Conservation (phyloP, 2,888 invertebrate genomes). For the Drosophila diplacantha region DNA sequence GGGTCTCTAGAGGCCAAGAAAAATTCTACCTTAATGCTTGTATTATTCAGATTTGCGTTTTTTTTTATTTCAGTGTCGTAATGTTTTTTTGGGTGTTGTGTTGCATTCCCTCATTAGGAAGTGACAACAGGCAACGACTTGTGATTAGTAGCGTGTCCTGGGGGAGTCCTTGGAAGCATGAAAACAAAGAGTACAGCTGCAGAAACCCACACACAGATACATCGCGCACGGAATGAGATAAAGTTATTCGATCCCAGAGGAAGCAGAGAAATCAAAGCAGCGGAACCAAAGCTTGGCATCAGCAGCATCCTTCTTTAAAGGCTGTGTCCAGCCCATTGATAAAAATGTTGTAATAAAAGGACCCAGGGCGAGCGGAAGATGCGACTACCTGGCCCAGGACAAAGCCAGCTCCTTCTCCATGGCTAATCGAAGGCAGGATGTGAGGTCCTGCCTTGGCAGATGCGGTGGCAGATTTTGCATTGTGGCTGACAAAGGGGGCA, state of each 20-base stretch:
- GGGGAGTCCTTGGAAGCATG: constrained; percentile 52
- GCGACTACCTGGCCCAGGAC: constrained; percentile 53
- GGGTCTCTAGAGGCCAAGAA: accelerated
- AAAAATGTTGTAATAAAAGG: constrained; percentile 41
- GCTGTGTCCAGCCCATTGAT: constrained; percentile 36
- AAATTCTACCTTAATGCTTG: accelerated
- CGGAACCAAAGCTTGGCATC: constrained; percentile 62
- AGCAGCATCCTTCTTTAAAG: constrained; percentile 18
- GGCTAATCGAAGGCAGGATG: constrained; percentile 51
- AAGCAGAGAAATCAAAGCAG: constrained; percentile 59
- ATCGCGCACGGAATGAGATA: constrained; percentile 47
- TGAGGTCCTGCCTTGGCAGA: constrained; percentile 37
- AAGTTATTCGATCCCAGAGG: constrained; percentile 43
- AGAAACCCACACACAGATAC: constrained; percentile 21
- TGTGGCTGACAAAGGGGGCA: constrained; percentile 17
- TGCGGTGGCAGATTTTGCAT: constrained; percentile 32
- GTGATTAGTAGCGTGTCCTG: constrained; percentile 60
- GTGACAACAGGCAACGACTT: constrained; percentile 59
- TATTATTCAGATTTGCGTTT: accelerated
- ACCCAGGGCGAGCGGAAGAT: constrained; percentile 23
- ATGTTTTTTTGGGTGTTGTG: constrained; percentile 53
- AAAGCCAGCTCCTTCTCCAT: constrained; percentile 49
- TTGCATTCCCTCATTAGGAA: constrained; percentile 67
- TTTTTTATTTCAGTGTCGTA: constrained; percentile 4
- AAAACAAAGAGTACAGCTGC: constrained; percentile 53